Conservation (phyloP, 1,140 invertebrate species). For the Eumeta japonica region DNA sequence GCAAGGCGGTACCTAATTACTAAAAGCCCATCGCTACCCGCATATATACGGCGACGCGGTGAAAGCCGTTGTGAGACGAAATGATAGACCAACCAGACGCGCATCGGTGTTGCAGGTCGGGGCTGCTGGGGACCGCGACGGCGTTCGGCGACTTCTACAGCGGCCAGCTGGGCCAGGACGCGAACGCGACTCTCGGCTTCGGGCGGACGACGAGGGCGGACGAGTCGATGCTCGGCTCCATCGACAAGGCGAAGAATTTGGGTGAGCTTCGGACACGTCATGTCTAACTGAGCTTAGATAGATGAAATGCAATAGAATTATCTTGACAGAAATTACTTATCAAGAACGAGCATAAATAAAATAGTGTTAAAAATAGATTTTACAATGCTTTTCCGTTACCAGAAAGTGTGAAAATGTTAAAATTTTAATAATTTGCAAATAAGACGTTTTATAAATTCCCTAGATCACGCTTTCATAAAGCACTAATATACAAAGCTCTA, state of each 20-base stretch:
- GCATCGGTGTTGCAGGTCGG: too few species aligned
- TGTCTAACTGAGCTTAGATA: neutral
- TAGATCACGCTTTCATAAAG: too few species aligned
- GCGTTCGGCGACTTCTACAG: conserved; percentile 62
- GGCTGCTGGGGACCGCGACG: conserved; percentile 53
- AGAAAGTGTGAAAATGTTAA: neutral
- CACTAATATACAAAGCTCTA: too few species aligned
- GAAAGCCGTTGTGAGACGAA: too few species aligned
- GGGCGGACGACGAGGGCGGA: conserved; percentile 37
- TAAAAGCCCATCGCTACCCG: too few species aligned
- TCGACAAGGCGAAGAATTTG: conserved; percentile 46
- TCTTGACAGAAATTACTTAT: neutral
- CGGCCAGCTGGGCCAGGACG: conserved; percentile 46
- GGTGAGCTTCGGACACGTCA: conserved; percentile 25
- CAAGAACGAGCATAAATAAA: too few species aligned
- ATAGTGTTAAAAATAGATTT: neutral
- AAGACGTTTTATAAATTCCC: too few species aligned
- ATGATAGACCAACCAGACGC: too few species aligned
- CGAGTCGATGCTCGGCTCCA: conserved; percentile 38
- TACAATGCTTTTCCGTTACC: too few species aligned
- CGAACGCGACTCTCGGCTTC: conserved; percentile 24
- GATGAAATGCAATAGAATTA: neutral
- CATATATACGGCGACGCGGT: too few species aligned
- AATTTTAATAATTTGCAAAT: neutral
- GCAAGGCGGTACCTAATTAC: too few species aligned